phyloP scores from a whole-genome alignment of 2,888 invertebrate species.

The Drosophila incognita region DNA sequence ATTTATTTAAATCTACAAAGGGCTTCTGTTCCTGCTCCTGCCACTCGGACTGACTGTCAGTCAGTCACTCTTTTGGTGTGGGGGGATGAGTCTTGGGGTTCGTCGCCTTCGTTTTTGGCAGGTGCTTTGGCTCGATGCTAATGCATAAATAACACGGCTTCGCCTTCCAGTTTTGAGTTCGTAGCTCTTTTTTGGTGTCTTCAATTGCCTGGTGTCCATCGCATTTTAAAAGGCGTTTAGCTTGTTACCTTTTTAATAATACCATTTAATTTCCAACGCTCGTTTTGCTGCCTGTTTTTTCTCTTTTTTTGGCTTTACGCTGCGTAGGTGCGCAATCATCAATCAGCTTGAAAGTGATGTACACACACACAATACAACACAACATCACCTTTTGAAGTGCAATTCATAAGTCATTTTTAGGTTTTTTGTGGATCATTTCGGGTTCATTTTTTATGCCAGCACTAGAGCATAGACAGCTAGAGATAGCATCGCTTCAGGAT shows the following conservation, averaged over 20 bases:
- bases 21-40: constrained; percentile 45
- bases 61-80: constrained; percentile 28
- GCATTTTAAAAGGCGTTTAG: constrained; percentile 80
- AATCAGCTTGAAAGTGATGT: constrained; percentile 62
- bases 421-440: constrained; percentile 60
- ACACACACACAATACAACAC: constrained; percentile 13
- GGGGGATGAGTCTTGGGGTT: constrained; percentile 35
- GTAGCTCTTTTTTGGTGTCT: constrained; percentile 30
- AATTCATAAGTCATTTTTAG: constrained; percentile 71
- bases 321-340: constrained; percentile 78
- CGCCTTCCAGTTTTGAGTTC: constrained; percentile 21
- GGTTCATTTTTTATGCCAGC: constrained; percentile 67
- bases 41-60: constrained; percentile 17
- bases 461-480: constrained; percentile 47
- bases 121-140: constrained; percentile 67
- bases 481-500: constrained; percentile 44
- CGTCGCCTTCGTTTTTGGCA: constrained; percentile 65
- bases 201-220: constrained; percentile 35
- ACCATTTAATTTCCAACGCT: constrained; percentile 72
- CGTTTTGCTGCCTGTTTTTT: constrained; percentile 7
- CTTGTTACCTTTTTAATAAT: constrained; percentile 81
- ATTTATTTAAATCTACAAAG: constrained; percentile 78
- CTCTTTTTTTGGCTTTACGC: constrained; percentile 23
- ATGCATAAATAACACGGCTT: constrained; percentile 77
- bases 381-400: constrained; percentile 51